Percentiles rank a stretch among this genome's conserved stretches.
Evolutionary conservation across 2,797 vertebrate genomes (phyloP).

Genomic region (Phoeniculus purpureus): DNA sequence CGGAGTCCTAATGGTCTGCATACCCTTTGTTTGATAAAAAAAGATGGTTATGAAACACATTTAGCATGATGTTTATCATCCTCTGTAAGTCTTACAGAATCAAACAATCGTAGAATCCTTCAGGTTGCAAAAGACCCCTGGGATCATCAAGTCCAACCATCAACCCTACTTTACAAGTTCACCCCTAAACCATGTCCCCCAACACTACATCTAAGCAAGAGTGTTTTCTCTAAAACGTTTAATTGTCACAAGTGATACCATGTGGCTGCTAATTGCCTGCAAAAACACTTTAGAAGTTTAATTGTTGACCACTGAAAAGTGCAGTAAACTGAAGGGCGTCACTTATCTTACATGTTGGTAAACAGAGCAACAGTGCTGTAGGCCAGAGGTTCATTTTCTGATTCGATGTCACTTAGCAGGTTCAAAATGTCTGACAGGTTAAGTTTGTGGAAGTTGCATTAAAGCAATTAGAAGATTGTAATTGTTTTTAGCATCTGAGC

Average conservation of each 20-base stretch:
- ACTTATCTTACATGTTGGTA: not conserved
- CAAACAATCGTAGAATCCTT: no score
- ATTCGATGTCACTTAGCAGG: not conserved
- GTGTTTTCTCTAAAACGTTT: not conserved
- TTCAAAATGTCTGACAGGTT: conserved; percentile 15
- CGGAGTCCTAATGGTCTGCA: not conserved
- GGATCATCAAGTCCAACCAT: no score
- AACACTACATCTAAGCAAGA: not conserved
- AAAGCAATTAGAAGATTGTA: conserved; percentile 44
- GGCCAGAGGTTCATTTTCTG: not conserved
- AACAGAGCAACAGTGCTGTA: not conserved
- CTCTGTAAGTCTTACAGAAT: not conserved
- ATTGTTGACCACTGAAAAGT: not conserved
- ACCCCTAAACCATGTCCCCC: no score
- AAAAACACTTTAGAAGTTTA: not conserved
- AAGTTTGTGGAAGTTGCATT: conserved; percentile 1
- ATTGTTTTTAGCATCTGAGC: conserved; percentile 18
- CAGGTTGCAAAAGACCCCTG: no score
- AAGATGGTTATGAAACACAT: not conserved
- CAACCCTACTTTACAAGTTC: no score
- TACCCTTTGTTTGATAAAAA: not conserved
- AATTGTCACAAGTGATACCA: not conserved
- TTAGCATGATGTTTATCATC: not conserved
- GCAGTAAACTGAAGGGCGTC: not conserved
- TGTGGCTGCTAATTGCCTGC: not conserved